Percentiles rank a stretch among this genome's conserved stretches.
Evolutionary conservation across 2,113 vertebrate species (phyloP).

Genomic region (Paralichthys olivaceus): DNA sequence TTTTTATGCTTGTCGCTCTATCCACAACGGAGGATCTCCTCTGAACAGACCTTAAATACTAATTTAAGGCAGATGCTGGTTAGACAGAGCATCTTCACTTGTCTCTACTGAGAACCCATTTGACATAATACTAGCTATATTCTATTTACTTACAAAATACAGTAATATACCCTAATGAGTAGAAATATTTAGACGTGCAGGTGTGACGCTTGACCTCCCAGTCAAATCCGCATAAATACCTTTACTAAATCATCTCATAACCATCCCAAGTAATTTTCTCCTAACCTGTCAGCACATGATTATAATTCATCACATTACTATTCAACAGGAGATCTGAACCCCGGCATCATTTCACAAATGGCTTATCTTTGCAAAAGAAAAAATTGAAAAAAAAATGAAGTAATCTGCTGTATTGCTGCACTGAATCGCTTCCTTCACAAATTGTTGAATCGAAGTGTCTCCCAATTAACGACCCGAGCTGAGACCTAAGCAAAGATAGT

Average conservation of each 20-base stretch:
- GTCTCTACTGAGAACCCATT: background rate
- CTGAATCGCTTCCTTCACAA: slow-evolving; percentile 36
- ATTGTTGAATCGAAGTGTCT: slow-evolving; percentile 34
- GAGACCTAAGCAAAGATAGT: slow-evolving; percentile 37
- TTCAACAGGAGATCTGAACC: slow-evolving; percentile 51
- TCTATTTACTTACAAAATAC: slow-evolving; percentile 10
- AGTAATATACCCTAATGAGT: background rate
- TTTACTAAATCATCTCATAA: slow-evolving; percentile 23
- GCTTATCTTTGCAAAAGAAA: slow-evolving; percentile 60
- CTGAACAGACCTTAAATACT: slow-evolving; percentile 11
- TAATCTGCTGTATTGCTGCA: slow-evolving; percentile 45
- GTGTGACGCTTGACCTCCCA: slow-evolving; percentile 11
- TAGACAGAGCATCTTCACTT: background rate
- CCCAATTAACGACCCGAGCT: slow-evolving; percentile 28
- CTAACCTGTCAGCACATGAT: slow-evolving; percentile 47
- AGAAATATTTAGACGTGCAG: slow-evolving; percentile 10
- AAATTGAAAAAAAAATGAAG: slow-evolving; percentile 51
- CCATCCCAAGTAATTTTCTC: slow-evolving; percentile 24
- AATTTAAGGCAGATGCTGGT: slow-evolving; percentile 8
- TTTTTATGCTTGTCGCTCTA: slow-evolving; percentile 18
- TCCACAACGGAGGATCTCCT: background rate
- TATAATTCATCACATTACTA: slow-evolving; percentile 67
- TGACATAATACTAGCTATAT: slow-evolving; percentile 1
- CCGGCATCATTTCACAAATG: slow-evolving; percentile 69
- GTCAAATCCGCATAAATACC: slow-evolving; percentile 13